Percentiles rank a stretch among this genome's conserved stretches.
These are phyloP conservation scores for Sapajus apella DNA, from an alignment of 2,113 vertebrate species.

Conservation along the genomic window DNA sequence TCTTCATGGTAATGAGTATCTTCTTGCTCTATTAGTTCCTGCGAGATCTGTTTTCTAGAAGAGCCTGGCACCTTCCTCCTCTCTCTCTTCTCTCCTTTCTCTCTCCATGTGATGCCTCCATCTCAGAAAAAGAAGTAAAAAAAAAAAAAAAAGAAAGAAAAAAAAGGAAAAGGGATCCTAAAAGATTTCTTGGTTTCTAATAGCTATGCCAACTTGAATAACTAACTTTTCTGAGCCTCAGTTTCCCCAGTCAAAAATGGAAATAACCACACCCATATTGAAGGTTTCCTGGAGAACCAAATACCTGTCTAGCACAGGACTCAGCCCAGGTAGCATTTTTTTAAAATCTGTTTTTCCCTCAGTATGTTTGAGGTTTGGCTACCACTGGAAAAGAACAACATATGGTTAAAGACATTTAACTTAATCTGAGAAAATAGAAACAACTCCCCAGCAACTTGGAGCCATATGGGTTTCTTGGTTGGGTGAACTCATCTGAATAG, in stretches of 20 bases:
- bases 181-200: neutral
- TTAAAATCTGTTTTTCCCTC: neutral
- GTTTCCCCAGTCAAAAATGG: neutral
- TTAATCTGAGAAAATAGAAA: slow-evolving; percentile 51
- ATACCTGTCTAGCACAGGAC: neutral
- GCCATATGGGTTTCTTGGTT: slow-evolving; percentile 21
- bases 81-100: too few relatives aligned
- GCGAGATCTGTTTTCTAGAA: too few relatives aligned
- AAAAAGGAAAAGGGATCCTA: neutral
- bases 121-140: too few relatives aligned
- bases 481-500: neutral
- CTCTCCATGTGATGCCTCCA: too few relatives aligned
- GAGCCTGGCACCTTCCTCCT: too few relatives aligned
- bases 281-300: neutral
- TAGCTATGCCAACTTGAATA: neutral
- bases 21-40: too few relatives aligned
- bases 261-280: neutral
- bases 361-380: neutral
- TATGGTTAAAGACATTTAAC: slow-evolving; percentile 50
- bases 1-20: too few relatives aligned
- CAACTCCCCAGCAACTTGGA: neutral
- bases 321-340: neutral
- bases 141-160: too few relatives aligned
- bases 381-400: slow-evolving; percentile 45
- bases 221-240: neutral